Base-by-base conservation (phyloP, 2,113 vertebrate genomes). In the Lepus timidus region DNA sequence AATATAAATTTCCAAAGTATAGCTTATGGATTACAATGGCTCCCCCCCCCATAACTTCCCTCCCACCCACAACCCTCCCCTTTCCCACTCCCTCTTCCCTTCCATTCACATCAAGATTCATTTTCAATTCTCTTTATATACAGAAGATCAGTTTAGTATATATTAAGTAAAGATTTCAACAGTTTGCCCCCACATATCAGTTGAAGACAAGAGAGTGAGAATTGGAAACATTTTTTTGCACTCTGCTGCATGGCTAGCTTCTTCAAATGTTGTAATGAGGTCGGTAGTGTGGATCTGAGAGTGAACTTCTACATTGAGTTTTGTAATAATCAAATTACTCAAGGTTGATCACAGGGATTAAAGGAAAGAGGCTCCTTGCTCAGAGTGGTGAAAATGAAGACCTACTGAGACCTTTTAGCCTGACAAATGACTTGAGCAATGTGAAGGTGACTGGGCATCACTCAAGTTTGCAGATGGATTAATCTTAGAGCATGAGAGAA, bases 271-370 rank as follows among this genome's bases (percentile, higher is more conserved):
- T 52, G 25, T 71, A 33, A n/a, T 29, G 0, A 82, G 93, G 27
- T 67, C 61, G 73, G 16, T 76, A 71, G 82, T 94, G 33, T 81
- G 55, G n/a, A 58, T 94, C 90, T 65, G 62, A 91, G 49, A 91
- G 39, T 79, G 79, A 94, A 88, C 79, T 85, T 88, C 33, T 76
- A 94, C 84, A 85, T 20, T 65, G 70, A 85, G 25, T 95, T 96
- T 90, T 90, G 12, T 91, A 90, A 78, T 80, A 58, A 79, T 62
- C 82, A 58, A 80, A 36, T 31, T 84, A n/a, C 29, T 22, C 17
- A 93, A 39, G 55, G 27, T 23, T 78, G 25, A 73, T 73, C 52
- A 10, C 20, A n/a, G 73, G 76, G 36, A 73, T 68, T 82, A 84
- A 71, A 29, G 52, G 67, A 87, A 27, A 74, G 13, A 51, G 39